Evolutionary conservation across 1,140 invertebrate genomes (phyloP).

Genomic region (Streblospio benedicti): DNA sequence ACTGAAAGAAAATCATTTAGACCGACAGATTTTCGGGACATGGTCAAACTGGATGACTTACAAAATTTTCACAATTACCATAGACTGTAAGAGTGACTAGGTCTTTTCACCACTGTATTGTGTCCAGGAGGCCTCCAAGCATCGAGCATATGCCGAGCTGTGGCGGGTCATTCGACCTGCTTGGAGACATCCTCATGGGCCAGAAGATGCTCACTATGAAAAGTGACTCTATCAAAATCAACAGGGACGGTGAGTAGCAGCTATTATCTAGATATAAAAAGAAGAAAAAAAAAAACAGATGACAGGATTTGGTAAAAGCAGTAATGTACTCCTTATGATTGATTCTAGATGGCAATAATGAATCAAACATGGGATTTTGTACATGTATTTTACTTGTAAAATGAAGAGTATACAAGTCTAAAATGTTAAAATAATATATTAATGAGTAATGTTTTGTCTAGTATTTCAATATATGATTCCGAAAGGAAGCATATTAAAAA

Average conservation of each 20-base stretch:
- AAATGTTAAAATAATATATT: too few relatives aligned
- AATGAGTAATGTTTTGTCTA: too few relatives aligned
- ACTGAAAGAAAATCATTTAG: neutral
- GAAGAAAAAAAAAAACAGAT: too few relatives aligned
- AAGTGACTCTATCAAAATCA: constrained; percentile 54
- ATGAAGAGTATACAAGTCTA: neutral
- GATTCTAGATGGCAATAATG: neutral
- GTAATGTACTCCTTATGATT: too few relatives aligned
- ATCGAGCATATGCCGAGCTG: neutral
- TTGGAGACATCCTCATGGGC: constrained; percentile 64
- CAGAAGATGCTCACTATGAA: constrained; percentile 67
- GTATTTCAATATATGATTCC: too few relatives aligned
- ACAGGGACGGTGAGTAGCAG: constrained; percentile 56
- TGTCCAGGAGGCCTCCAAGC: neutral
- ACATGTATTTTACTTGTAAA: neutral
- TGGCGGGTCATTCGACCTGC: constrained; percentile 50
- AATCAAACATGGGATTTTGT: neutral
- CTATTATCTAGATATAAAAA: neutral
- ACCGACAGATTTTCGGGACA: neutral
- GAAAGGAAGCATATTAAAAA: too few relatives aligned
- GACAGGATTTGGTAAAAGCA: too few relatives aligned
- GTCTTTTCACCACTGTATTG: neutral
- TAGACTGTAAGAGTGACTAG: neutral
- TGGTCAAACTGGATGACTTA: neutral
- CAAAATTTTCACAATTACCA: neutral